phyloP scores from a whole-genome alignment of 2,888 invertebrate species.

The Tolmerus cingulatus region DNA sequence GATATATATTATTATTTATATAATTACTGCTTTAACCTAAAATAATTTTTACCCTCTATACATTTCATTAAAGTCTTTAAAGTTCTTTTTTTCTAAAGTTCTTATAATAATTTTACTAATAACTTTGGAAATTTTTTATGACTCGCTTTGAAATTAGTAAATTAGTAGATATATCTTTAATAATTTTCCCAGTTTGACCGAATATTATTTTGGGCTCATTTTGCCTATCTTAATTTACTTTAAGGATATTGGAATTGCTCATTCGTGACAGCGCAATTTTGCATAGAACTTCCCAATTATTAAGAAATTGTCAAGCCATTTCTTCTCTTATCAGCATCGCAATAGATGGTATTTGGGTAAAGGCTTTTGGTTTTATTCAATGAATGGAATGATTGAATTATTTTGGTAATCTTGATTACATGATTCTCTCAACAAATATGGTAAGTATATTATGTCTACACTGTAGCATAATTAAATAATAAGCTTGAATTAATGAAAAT shows the following conservation, averaged over 20 bases:
- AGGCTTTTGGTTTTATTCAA: background rate
- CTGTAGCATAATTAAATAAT: background rate
- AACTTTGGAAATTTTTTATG: background rate
- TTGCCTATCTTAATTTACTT: background rate
- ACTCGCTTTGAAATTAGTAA: background rate
- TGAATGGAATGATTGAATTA: background rate
- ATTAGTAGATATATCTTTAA: background rate
- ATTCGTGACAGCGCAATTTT: background rate
- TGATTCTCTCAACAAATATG: background rate
- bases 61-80: no score
- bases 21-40: background rate
- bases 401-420: background rate
- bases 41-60: no score
- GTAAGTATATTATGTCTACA: background rate
- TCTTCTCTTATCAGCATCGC: background rate
- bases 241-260: background rate
- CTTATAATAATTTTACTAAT: no score
- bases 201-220: background rate
- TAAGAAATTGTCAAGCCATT: background rate
- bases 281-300: background rate
- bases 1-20: background rate
- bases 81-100: no score
- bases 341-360: background rate
- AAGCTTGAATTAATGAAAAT: background rate
- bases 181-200: background rate